These are phyloP conservation scores for Pachycephus smyrnensis DNA, from an alignment of 2,888 invertebrate species.

Conservation along the genomic window DNA sequence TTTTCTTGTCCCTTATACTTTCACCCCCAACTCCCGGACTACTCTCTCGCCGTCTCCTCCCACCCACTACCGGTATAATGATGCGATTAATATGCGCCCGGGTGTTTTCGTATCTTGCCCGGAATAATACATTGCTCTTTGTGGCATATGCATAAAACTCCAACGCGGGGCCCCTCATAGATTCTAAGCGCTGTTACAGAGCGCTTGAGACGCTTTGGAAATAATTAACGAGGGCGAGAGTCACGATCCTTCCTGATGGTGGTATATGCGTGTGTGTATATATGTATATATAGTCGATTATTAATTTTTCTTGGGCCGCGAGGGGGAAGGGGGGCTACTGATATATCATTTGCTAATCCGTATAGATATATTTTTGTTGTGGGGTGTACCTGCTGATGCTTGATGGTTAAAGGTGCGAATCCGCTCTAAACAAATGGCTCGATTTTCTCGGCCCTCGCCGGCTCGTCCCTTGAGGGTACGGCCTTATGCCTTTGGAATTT, in stretches of 20 bases:
- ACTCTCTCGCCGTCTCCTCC: not conserved
- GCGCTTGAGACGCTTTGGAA: not conserved
- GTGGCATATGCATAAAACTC: not conserved
- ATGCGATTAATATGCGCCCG: conserved; percentile 11
- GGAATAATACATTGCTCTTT: not conserved
- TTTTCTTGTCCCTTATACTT: not conserved
- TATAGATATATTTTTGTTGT: not conserved
- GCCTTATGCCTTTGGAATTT: conserved; percentile 41
- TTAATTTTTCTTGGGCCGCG: not conserved
- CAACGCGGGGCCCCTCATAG: not conserved
- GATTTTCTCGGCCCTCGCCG: conserved; percentile 10
- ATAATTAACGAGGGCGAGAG: not conserved
- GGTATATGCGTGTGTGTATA: no score
- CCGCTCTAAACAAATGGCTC: not conserved
- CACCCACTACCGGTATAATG: not conserved
- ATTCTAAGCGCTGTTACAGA: not conserved
- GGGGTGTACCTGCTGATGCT: not conserved
- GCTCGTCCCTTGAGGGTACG: conserved; percentile 29
- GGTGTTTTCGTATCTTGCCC: not conserved
- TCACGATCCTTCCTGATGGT: not conserved
- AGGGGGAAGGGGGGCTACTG: not conserved
- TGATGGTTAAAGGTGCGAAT: not conserved
- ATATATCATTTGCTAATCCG: not conserved
- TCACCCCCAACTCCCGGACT: no score
- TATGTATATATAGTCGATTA: not conserved